Evolutionary conservation across 2,113 vertebrate genomes (phyloP).

Genomic region (Brachyistius frenatus): DNA sequence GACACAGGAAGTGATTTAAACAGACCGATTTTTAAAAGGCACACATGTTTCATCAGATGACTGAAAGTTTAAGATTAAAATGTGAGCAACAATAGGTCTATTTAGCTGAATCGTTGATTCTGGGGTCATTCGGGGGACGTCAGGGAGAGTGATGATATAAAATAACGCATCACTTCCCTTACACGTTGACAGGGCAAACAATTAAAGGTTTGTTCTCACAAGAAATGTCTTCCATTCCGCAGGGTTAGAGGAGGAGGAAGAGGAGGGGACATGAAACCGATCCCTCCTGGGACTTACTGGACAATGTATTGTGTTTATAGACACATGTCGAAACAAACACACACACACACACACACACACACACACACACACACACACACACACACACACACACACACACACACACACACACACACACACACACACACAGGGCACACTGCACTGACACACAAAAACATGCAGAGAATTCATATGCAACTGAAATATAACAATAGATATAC

Average conservation of each 20-base stretch:
- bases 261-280: conserved; percentile 64
- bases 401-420: conserved; percentile 8
- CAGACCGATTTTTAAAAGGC: conserved; percentile 10
- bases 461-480: conserved; percentile 55
- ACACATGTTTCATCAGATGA: conserved; percentile 59
- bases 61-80: conserved; percentile 68
- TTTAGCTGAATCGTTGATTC: conserved; percentile 73
- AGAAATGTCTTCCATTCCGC: conserved; percentile 75
- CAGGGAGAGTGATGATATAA: conserved; percentile 78
- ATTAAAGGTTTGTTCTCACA: conserved; percentile 82
- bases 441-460: conserved; percentile 27
- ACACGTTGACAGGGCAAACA: conserved; percentile 74
- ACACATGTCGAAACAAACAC: conserved; percentile 57
- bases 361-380: neutral
- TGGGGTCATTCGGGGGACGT: conserved; percentile 70
- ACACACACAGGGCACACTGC: conserved; percentile 2
- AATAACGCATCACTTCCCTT: conserved; percentile 81
- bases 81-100: conserved; percentile 69
- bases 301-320: conserved; percentile 64
- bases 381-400: conserved; percentile 5
- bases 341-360: conserved; percentile 4
- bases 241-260: conserved; percentile 57
- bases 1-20: conserved; percentile 59
- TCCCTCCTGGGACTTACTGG: conserved; percentile 58
- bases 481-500: conserved; percentile 60